Base-by-base conservation (phyloP, 1,140 invertebrate genomes). In the Halyomorpha halys region DNA sequence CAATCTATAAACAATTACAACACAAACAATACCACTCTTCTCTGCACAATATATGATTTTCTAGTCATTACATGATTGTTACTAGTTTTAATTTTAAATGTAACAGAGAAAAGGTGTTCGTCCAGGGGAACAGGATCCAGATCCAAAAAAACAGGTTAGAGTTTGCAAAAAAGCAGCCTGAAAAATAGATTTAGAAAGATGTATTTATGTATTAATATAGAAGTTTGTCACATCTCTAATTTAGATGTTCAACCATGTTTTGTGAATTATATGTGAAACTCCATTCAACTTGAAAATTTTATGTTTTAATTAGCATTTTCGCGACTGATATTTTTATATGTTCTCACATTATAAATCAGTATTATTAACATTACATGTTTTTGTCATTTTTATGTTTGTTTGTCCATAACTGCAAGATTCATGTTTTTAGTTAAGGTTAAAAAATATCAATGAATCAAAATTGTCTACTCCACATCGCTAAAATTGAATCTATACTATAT, bases 111-210 rank as follows among this genome's bases (percentile, higher is more conserved):
- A 77, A 70, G 73, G 70, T 71, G 71, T 72, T 67, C 76, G 77
- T 70, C 77, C 78, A 60, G 78, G 77, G 68, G 76, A 77, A 76
- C 76, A 63, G 59, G 53, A 64, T 45, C 39, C 79, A 74, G 74
- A 76, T 71, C 74, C 76, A 68, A 66, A 69, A 5, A 79, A 77
- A 74, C 78, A 80, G 79, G 79, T 80, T 74, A 67, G 68, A 69
- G 13, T 39, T 25, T 19, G 49, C 9, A 56, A 23, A 23, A 23
- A 23, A 56, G 18, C 9, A 56, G 53, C 23, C 53, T 56, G 53
- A 56, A 56, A 25, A 56, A 15, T 56, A 56, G 53, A 23, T 23
- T 21, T 56, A 56, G 18, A 56, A 56, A 56, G 2, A 56, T 56
- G 53, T 56, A 56, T 56, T 56, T 39, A 19, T 56, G 53, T 56